phyloP scores from a whole-genome alignment of 2,797 vertebrate species.

The Gadopsis marmoratus region DNA sequence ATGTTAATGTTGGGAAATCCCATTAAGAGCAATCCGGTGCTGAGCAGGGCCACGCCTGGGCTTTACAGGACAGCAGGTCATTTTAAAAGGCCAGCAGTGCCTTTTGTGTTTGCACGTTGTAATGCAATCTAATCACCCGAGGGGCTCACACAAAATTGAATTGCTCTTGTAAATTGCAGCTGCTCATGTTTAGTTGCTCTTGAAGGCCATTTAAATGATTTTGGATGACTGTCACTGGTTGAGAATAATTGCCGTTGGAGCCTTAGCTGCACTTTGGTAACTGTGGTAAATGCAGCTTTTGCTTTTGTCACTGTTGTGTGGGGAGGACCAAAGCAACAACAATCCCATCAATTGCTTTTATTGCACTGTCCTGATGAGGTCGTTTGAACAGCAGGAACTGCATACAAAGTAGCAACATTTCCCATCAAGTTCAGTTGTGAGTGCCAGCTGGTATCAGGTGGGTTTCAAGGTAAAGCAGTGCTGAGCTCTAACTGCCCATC shows the following conservation, averaged over 20 bases:
- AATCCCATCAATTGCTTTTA: conserved; percentile 7
- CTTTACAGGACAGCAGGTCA: conserved; percentile 61
- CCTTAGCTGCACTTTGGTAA: background rate
- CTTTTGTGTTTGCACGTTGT: conserved; percentile 46
- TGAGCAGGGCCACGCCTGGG: conserved; percentile 44
- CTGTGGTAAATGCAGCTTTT: conserved; percentile 3
- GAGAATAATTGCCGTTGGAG: background rate
- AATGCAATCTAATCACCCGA: conserved; percentile 56
- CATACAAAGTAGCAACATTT: conserved; percentile 24
- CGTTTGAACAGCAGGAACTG: conserved; percentile 14
- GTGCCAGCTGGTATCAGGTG: background rate
- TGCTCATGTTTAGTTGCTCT: conserved; percentile 44
- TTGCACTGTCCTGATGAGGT: conserved; percentile 18
- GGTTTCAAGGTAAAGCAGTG: background rate
- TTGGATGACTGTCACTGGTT: conserved; percentile 7
- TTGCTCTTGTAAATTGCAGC: conserved; percentile 35
- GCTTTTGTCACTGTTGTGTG: background rate
- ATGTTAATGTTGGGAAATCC: conserved; percentile 77
- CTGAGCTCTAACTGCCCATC: background rate
- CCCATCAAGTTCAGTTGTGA: background rate
- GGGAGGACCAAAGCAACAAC: background rate
- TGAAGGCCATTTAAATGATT: conserved; percentile 36
- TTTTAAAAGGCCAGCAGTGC: conserved; percentile 56
- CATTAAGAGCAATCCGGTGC: conserved; percentile 69
- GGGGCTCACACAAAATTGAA: conserved; percentile 43